Evolutionary conservation across 2,888 invertebrate genomes (phyloP), one percentile per base, ranked within the genome.

Genomic region (Oxytorus armatus): DNA sequence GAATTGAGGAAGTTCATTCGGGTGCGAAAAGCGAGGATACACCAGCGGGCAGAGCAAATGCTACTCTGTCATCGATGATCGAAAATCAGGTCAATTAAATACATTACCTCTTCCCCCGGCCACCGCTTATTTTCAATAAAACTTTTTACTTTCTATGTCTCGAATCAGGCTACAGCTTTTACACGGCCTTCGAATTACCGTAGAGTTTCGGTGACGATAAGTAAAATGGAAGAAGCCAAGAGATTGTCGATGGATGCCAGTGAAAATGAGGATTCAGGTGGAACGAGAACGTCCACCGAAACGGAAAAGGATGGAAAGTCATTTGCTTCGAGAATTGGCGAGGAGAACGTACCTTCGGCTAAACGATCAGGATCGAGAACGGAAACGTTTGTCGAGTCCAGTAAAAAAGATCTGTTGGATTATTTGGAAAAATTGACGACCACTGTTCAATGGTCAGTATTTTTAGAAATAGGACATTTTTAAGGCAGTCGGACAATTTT

Each of bases 181-280:
- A 93, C 85, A 92, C 93, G 93, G 7, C 94, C 95, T 0, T 95
- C 95, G 10, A 93, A 95, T 91, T 93, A 94, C 86, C 91, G 94
- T 76, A 91, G 94, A 88, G 92, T 95, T 93, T 95, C 94, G 18
- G 61, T 86, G 44, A 74, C 79, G 11, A 66, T 82, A 18, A 72
- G 74, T 47, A 81, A 59, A 82, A 82, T 29, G 85, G 89, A 51
- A 87, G 88, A 70, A 47, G 8, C 42, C 8, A 55, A 77, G 88
- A 90, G 79, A 86, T 84, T 61, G 83, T 86, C 2, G 83, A 84
- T 1, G 86, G 87, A 3, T 86, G 87, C 59, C 10, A 65, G 29
- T 85, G 89, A 21, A 25, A 69, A 51, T 47, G 73, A 25, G 8
- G 57, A 21, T 44, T 53, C 10, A 10, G 29, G 23, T 14, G 18